Base-by-base conservation (phyloP, 2,797 vertebrate genomes). In the Petrocephalus sullivani region DNA sequence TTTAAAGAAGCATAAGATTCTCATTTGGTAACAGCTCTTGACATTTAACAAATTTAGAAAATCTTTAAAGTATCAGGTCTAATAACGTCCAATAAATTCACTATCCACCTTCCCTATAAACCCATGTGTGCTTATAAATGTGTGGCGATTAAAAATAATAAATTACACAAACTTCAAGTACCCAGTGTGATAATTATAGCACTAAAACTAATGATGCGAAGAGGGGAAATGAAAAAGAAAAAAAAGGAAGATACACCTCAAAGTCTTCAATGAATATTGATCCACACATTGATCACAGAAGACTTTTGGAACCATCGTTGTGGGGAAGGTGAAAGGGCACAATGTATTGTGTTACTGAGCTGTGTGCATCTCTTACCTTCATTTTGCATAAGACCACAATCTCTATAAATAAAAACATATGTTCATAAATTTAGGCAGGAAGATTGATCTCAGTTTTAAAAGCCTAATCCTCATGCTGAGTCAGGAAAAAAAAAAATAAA, bases 381-480 rank as follows among this genome's bases (percentile, higher is more conserved):
- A 99, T 99, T 99, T 99, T 99, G 98, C 98, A 99, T 98, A 98
- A 99, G 98, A 99, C 97, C 98, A 98, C 97, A 97, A 97, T 99
- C 96, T 97, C 98, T 99, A 99, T 97, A 99, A 99, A 99, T 98
- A 99, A 99, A 98, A 99, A 97, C 99, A 99, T 99, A 99, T 96
- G 98, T 99, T 99, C 98, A 99, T 97, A 98, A 97, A 97, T 99
- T 99, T 99, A 99, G 98, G 97, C 98, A 99, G 95, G 97, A 98
- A 97, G 97, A 99, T 96, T 97, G 97, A 95, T 96, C 97, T 98
- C 95, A 97, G 95, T 96, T 96, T 58, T 16, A 60, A 88, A 97
- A 97, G 96, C 97, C 98, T 98, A 97, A 96, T 96, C 98, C 97
- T 97, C 98, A 99, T 99, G 98, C 97, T 98, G 97, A 97, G 95